Base-by-base conservation (phyloP, 2,113 vertebrate species). In the Osmerus eperlanus region DNA sequence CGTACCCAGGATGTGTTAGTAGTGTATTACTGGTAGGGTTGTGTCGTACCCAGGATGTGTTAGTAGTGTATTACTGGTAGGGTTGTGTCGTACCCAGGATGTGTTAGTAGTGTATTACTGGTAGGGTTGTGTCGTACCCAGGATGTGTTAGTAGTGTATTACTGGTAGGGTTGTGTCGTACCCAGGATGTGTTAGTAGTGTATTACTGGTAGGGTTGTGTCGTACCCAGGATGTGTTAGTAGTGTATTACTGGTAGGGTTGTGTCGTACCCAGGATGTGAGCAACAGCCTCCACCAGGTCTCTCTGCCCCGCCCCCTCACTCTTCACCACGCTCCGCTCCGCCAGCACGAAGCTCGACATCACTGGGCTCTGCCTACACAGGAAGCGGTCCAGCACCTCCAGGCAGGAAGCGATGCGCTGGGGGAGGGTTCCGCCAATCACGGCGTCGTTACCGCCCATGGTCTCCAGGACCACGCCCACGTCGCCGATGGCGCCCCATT, bases 401-500 rank as follows among this genome's bases (percentile, higher is more conserved):
- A 99, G 65, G 75, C 97, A 99, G 2, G 97, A 99, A 21, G 80
- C 13, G 67, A 99, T 95, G 32, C 94, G 93, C 78, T 99, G 97
- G 0, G 96, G 96, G 55, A 96, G 69, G 0, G 97, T 98, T 66
- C 97, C 97, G 0, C 96, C 92, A 1, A 99, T 85, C 19, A 95
- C 95, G 0, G 80, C 60, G 0, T 97, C 93, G 1, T 90, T 95
- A 41, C 83, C 90, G 12, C 95, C 95, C 92, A 93, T 91, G 0
- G 90, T 88, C 76, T 97, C 95, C 85, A 96, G 51, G 52, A 99
- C 80, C 25, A 99, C 77, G 5, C 97, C 97, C 54, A 99, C 97
- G 3, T 99, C 97, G 0, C 96, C 97, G 3, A 99, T 94, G 73
- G 95, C 95, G 0, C 97, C 97, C 97, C 97, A 99, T 7, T 99